Conservation (phyloP, 2,888 invertebrate species). For the Tipula vernalis region DNA sequence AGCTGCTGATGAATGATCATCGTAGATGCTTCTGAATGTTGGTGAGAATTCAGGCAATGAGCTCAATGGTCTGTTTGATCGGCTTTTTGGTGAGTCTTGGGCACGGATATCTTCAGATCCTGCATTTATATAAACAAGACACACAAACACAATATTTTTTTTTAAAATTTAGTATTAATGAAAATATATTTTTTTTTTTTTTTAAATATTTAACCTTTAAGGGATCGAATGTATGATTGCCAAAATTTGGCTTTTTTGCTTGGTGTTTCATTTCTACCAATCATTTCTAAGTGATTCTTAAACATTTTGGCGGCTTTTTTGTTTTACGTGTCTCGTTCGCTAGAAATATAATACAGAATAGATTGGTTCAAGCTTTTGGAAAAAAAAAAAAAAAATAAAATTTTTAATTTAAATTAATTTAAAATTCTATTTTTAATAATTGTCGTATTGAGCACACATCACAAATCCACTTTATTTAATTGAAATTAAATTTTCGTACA, state of each 20-base stretch:
- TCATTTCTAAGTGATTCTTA: conserved; percentile 87
- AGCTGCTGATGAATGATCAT: conserved; percentile 61
- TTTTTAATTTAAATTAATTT: not conserved
- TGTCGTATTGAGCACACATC: not conserved
- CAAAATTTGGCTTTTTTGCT: conserved; percentile 89
- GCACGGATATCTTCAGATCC: conserved; percentile 88
- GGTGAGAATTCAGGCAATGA: conserved; percentile 62
- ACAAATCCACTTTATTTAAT: not conserved
- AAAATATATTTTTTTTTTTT: not conserved
- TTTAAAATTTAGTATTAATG: not conserved
- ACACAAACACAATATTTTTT: not conserved
- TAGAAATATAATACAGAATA: conserved; percentile 28
- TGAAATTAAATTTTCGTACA: not conserved
- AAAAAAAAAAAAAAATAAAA: not conserved
- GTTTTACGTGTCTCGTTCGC: conserved; percentile 58
- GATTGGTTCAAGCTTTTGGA: not conserved
- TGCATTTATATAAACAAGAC: conserved; percentile 25
- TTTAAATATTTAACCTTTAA: conserved; percentile 56
- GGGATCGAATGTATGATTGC: conserved; percentile 86
- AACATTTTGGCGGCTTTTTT: conserved; percentile 63
- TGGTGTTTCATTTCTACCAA: conserved; percentile 82
- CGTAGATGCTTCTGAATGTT: conserved; percentile 76
- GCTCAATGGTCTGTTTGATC: conserved; percentile 49
- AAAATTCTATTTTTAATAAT: not conserved
- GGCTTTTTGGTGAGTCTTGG: conserved; percentile 64